Evolutionary conservation across 2,888 invertebrate species (phyloP).

Genomic region (Hydroisotoma schaefferi): DNA sequence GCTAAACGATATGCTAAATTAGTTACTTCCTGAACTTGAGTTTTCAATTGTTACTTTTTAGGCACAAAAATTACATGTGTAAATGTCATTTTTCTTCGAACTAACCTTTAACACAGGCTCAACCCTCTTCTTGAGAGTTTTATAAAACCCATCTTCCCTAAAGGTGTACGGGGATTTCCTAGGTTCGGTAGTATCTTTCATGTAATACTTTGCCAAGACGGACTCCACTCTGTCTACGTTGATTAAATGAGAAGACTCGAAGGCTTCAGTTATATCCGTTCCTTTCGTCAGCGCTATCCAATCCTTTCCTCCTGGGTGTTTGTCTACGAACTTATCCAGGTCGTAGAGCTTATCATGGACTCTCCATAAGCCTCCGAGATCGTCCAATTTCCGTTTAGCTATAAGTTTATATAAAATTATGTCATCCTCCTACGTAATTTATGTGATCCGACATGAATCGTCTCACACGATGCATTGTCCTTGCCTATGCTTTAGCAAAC

Average conservation of each 20-base stretch:
- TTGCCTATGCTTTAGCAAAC: no score
- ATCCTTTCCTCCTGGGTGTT: slow-evolving; percentile 56
- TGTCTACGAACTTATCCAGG: slow-evolving; percentile 56
- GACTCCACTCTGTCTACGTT: slow-evolving; percentile 56
- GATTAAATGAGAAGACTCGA: slow-evolving; percentile 69
- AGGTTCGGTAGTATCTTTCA: slow-evolving; percentile 61
- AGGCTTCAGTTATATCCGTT: slow-evolving; percentile 72
- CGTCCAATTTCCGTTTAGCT: slow-evolving; percentile 25
- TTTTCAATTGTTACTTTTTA: no score
- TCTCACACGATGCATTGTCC: not conserved
- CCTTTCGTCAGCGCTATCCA: slow-evolving; percentile 56
- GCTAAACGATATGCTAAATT: no score
- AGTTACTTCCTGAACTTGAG: no score
- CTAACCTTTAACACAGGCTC: slow-evolving; percentile 8
- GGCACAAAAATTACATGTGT: no score
- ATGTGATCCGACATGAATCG: not conserved
- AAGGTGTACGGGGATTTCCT: slow-evolving; percentile 72
- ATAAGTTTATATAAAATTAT: no score
- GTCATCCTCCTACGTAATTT: no score
- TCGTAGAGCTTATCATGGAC: slow-evolving; percentile 53
- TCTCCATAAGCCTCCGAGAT: slow-evolving; percentile 28
- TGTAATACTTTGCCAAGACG: slow-evolving; percentile 63
- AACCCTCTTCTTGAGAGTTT: slow-evolving; percentile 59
- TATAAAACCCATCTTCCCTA: slow-evolving; percentile 69
- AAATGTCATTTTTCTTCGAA: no score